Evolutionary conservation across 2,888 invertebrate species (phyloP), one percentile per base, ranked within the genome.

Genomic region (Byasa hedistus): DNA sequence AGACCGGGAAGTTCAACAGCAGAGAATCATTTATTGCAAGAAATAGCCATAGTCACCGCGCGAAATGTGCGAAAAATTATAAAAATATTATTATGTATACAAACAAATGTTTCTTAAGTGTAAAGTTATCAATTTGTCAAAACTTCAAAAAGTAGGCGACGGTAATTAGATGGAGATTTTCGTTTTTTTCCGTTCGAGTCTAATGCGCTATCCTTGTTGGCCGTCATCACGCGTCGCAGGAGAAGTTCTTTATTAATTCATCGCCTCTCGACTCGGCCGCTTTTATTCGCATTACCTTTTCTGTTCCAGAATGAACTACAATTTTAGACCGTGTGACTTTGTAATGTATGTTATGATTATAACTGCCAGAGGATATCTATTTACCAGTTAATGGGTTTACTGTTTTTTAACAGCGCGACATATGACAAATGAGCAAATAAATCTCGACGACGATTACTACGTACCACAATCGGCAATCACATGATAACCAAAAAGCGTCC

Each of bases 131-230:
- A 55, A 60, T 55, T 55, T 65, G 44, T 55, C 44, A 57, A 36
- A 59, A 65, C 57, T 57, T 59, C 19, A 51, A 62, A 72, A 75
- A 71, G 70, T 70, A 70, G 68, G 58, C 64, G 73, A 69, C 71
- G 74, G 78, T 86, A 87, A 87, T 86, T 88, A 87, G 79, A 72
- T 70, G 67, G 69, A 78, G 75, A 79, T 84, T 87, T 85, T 86
- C 79, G 78, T 54, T 27, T 58, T 85, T 79, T 76, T 74, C 77
- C 79, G 81, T 83, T 83, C 77, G 78, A 81, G 80, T 85, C 87
- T 91, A 91, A 91, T 91, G 91, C 91, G 87, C 84, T 87, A 91
- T 89, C 86, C 90, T 84, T 91, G 91, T 91, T 82, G 86, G 88
- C 89, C 89, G 91, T 91, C 91, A 90, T 86, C 89, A 87, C 85